Conservation (phyloP, 2,113 vertebrate genomes). For the Hemibagrus wyckioides region DNA sequence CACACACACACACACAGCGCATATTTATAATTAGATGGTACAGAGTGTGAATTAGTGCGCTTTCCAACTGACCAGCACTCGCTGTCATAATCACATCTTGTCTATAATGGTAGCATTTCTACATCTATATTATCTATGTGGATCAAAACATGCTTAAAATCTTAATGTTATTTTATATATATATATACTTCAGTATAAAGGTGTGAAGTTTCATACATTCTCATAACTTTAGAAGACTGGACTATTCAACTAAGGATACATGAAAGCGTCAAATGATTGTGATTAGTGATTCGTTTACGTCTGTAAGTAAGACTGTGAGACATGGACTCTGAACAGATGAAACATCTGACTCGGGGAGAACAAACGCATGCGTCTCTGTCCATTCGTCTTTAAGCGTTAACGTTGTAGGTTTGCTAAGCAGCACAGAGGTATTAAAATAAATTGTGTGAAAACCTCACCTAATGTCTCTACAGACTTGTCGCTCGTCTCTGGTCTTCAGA, state of each 20-base stretch:
- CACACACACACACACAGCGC: background rate
- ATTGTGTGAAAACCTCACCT: background rate
- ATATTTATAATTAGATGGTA: background rate
- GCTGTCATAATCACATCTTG: constrained; percentile 1
- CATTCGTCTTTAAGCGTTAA: background rate
- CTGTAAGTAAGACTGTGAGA: background rate
- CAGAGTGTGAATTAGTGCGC: background rate
- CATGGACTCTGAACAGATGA: background rate
- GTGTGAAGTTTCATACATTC: background rate
- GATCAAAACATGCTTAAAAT: background rate
- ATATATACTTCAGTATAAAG: background rate
- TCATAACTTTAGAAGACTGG: background rate
- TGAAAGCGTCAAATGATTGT: no score
- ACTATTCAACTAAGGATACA: background rate
- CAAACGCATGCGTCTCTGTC: background rate
- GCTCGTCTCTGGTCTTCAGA: background rate
- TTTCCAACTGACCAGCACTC: background rate
- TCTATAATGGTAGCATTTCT: background rate
- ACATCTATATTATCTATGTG: background rate
- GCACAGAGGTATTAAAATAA: background rate
- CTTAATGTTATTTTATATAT: background rate
- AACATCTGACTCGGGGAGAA: background rate
- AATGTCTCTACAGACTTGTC: background rate
- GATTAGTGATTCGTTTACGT: background rate
- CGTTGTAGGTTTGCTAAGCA: background rate